Base-by-base conservation (phyloP, 92 coral and sea anemone species). In the Porites rus region DNA sequence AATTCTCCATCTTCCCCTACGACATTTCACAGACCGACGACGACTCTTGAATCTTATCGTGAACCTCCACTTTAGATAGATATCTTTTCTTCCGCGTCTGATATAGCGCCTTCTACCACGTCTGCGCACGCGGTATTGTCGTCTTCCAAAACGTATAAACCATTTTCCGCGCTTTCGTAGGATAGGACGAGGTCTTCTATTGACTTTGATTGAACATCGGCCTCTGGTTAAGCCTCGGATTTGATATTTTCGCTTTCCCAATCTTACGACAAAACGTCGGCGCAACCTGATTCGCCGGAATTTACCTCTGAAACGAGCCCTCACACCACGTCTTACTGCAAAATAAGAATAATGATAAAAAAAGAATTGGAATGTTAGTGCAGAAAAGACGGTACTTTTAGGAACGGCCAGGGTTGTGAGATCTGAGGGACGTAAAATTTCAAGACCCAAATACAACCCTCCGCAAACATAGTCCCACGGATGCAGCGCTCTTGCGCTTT, bases 141-240 rank as follows among this genome's bases (percentile, higher is more conserved):
- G 10, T 22, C 87, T n/a, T 50, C 79, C 72, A 52, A 11, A 62
- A 14, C 87, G 79, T 25, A 83, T 16, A 74, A 28, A 63, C 79
- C 71, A 73, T 22, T 7, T 10, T 6, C 24, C 3, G 7, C 80
- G 50, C 52, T 50, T 24, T 17, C 52, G 80, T 24, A 74, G 2
- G 7, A 83, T 51, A 13, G 79, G 87, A 3, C 25, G 63, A 64
- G 64, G 14, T 17, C 53, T 83, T 28, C 70, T 25, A 1, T 18
- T 2, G 4, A 83, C 53, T 59, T 18, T 74, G 11, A 83, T 53
- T 20, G 73, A 50, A 13, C 75, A 74, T 12, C 86, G 54, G 25
- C 86, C 86, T 24, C 52, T 74, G 12, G 10, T 31, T 20, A 81
- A 81, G 28, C 86, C 86, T 58, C 86, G 86, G 69, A 81, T 71